Conservation (phyloP, 2,888 invertebrate genomes). For the Geophilus truncorum region DNA sequence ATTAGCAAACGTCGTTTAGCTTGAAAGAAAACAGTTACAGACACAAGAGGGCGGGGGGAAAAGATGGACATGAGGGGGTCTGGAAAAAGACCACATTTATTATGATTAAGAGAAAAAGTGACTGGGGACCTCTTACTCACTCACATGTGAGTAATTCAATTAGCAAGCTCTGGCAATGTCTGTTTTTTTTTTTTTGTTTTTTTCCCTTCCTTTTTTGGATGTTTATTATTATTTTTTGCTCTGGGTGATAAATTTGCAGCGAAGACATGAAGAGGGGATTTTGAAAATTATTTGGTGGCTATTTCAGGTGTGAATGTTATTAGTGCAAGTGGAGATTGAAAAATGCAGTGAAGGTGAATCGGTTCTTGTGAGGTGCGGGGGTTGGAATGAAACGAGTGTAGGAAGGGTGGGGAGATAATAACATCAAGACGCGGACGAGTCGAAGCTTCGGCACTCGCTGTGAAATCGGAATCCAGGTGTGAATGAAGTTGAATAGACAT, state of each 20-base stretch:
- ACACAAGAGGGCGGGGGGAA: neutral
- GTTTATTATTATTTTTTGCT: slow-evolving; percentile 18
- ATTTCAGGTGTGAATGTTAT: slow-evolving; percentile 25
- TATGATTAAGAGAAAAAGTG: slow-evolving; percentile 27
- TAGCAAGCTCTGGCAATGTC: slow-evolving; percentile 12
- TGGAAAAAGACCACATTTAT: slow-evolving; percentile 25
- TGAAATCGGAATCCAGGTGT: slow-evolving; percentile 30
- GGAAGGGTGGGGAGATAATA: neutral
- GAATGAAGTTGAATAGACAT: slow-evolving; percentile 22
- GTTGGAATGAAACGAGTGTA: neutral
- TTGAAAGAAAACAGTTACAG: neutral
- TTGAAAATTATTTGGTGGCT: neutral
- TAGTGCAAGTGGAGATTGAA: slow-evolving; percentile 2
- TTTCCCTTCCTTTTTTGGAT: neutral
- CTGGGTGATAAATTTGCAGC: neutral
- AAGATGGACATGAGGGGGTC: slow-evolving; percentile 23
- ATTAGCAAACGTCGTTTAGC: neutral
- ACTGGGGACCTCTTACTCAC: slow-evolving; percentile 27
- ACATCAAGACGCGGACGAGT: slow-evolving; percentile 1
- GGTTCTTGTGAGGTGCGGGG: neutral
- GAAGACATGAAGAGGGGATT: neutral
- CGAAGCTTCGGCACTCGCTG: slow-evolving; percentile 25
- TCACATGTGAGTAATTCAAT: slow-evolving; percentile 25
- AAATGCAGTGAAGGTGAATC: slow-evolving; percentile 14
- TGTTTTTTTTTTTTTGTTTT: neutral